Evolutionary conservation across 2,113 vertebrate species (phyloP), one percentile per base, ranked within the genome.

Genomic region (Ochotona curzoniae): DNA sequence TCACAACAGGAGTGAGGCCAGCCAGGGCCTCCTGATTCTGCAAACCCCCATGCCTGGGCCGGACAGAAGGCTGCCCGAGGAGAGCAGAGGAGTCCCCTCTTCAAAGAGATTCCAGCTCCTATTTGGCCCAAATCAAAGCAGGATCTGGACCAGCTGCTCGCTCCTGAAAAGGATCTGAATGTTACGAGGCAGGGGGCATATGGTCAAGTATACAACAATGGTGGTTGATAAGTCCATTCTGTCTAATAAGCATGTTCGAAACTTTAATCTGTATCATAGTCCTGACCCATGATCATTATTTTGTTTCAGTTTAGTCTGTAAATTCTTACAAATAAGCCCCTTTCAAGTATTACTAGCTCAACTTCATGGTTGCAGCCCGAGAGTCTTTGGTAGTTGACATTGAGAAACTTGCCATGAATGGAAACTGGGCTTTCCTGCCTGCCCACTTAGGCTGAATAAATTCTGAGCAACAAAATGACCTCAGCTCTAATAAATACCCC

Each of bases 381-480:
- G 63, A 57, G 66, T 82, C 89, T 92, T 89, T 91, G 71, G 88
- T 89, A 89, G 63, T 35, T 75, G 38, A 23, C 81, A 25, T 78
- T 63, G 89, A 89, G 57, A 81, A 92, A 81, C 67, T 87, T 71
- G 75, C 32, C 76, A 17, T 83, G 23, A 49, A 61, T 76, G 44
- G 81, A 51, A 93, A 15, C 54, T 87, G 74, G 38, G 35, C 7
- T 93, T 95, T 86, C 25, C 69, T 82, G 38, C 25, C 69, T 82
- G 38, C 64, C 89, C n/a, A 15, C 18, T 54, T 67, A 67, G 73
- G 18, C 38, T 91, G 73, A 94, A 44, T 44, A 44, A 44, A 66
- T 75, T 94, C 88, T 94, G 67, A 92, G 75, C 23, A 79, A 81
- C 21, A 93, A 89, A 89, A 78, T 83, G 60, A 32, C 64, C n/a